Percentiles rank a stretch among this genome's conserved stretches.
Conservation (phyloP, 1,140 invertebrate genomes). For the Atta cephalotes region DNA sequence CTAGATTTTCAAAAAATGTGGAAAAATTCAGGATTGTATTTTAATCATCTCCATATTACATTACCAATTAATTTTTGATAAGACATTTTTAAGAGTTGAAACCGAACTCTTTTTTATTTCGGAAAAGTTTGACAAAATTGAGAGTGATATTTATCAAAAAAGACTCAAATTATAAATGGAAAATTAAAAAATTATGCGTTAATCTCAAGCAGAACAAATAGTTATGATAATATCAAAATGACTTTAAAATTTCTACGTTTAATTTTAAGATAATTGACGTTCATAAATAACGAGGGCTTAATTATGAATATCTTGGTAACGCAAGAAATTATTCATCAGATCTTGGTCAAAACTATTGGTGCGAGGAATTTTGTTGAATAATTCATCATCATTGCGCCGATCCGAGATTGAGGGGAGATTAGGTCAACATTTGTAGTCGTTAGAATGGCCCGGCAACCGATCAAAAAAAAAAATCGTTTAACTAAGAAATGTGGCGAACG, state of each 20-base stretch:
- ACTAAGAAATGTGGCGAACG: conserved; percentile 29
- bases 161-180: too few relatives aligned
- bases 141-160: too few relatives aligned
- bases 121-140: too few relatives aligned
- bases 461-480: conserved; percentile 64
- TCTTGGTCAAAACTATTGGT: not conserved
- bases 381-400: conserved; percentile 67
- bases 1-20: too few relatives aligned
- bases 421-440: not conserved
- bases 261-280: not conserved
- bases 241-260: not conserved
- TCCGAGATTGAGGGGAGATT: conserved; percentile 57
- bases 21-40: too few relatives aligned
- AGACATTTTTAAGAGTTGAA: too few relatives aligned
- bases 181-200: not conserved
- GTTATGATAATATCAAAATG: too few relatives aligned
- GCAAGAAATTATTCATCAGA: not conserved
- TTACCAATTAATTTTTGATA: too few relatives aligned
- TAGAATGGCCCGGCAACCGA: conserved; percentile 8
- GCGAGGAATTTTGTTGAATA: conserved; percentile 25
- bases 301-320: not conserved
- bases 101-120: too few relatives aligned
- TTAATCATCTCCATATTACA: too few relatives aligned
- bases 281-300: not conserved
- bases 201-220: not conserved